Percentiles rank a stretch among this genome's conserved stretches.
Conservation (phyloP, 1,140 invertebrate species). For the Drosophila lowei region DNA sequence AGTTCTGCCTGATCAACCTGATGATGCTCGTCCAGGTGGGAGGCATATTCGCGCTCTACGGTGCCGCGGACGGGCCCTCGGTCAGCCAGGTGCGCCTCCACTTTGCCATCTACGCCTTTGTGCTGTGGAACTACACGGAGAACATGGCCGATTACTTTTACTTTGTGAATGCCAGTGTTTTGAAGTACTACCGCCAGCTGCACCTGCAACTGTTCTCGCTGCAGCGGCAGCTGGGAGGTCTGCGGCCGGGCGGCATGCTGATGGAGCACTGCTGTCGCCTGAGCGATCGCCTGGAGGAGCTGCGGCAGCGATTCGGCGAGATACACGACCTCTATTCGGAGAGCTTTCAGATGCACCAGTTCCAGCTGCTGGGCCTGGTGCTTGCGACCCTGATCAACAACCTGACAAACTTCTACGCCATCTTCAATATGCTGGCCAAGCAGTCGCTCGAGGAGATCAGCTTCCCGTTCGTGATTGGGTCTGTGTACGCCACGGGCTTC, state of each 20-base stretch:
- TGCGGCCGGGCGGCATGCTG: slow-evolving; percentile 24
- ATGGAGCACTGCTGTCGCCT: slow-evolving; percentile 38
- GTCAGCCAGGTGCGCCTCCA: slow-evolving; percentile 42
- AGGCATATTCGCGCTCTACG: slow-evolving; percentile 49
- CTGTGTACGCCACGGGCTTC: slow-evolving; percentile 60
- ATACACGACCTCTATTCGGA: slow-evolving; percentile 57
- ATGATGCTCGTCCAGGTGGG: slow-evolving; percentile 74
- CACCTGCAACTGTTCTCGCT: slow-evolving; percentile 41
- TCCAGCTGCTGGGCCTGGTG: slow-evolving; percentile 70
- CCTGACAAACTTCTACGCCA: slow-evolving; percentile 68
- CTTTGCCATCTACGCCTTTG: slow-evolving; percentile 71
- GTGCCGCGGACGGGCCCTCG: slow-evolving; percentile 5
- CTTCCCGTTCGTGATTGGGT: slow-evolving; percentile 50
- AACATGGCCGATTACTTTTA: slow-evolving; percentile 79
- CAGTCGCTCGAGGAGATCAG: slow-evolving; percentile 47
- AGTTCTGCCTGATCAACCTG: slow-evolving; percentile 68
- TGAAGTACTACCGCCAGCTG: slow-evolving; percentile 63
- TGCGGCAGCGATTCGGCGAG: slow-evolving; percentile 40
- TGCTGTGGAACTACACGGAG: slow-evolving; percentile 77
- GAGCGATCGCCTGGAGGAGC: slow-evolving; percentile 48
- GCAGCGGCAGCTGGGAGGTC: slow-evolving; percentile 1
- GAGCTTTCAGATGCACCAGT: slow-evolving; percentile 64
- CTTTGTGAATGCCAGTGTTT: slow-evolving; percentile 58
- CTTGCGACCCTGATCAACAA: slow-evolving; percentile 73
- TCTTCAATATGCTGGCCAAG: slow-evolving; percentile 69